phyloP scores from a whole-genome alignment of 1,140 invertebrate genomes.

The Tetraneura akinire region DNA sequence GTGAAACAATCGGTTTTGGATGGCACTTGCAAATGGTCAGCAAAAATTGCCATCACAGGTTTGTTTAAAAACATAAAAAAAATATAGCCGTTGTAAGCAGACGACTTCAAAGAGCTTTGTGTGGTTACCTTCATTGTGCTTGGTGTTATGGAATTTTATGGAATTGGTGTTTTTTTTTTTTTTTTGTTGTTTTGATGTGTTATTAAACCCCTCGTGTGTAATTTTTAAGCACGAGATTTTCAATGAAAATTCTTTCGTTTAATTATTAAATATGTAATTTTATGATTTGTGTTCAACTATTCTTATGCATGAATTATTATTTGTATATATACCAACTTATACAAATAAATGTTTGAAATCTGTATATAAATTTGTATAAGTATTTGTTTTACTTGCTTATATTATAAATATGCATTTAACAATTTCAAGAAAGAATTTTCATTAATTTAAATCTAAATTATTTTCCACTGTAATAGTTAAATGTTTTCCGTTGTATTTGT shows the following conservation, averaged over 20 bases:
- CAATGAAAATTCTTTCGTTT: conserved; percentile 46
- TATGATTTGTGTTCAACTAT: neutral
- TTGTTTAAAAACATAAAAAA: conserved; percentile 63
- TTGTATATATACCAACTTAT: neutral
- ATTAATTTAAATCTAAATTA: conserved; percentile 24
- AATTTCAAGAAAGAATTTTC: conserved; percentile 49
- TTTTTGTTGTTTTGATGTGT: conserved; percentile 30
- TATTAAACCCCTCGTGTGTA: conserved; percentile 1
- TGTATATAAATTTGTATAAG: neutral
- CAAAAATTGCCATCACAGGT: conserved; percentile 99
- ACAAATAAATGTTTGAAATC: neutral
- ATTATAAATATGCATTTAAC: neutral
- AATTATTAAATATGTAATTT: neutral
- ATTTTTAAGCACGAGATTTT: conserved; percentile 41
- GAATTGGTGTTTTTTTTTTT: conserved; percentile 40
- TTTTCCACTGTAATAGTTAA: neutral
- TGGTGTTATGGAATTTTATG: conserved; percentile 48
- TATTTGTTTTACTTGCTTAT: neutral
- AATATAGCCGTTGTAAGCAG: conserved; percentile 26
- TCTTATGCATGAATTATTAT: conserved; percentile 33
- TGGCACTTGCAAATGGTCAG: conserved; percentile 99
- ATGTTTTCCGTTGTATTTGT: conserved; percentile 28
- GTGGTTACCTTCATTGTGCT: conserved; percentile 43
- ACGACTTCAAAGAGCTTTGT: conserved; percentile 48
- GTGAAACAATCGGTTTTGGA: conserved; percentile 98